Percentiles rank a stretch among this genome's conserved stretches.
Conservation (phyloP, 2,888 invertebrate genomes). For the Tribolium freemani region DNA sequence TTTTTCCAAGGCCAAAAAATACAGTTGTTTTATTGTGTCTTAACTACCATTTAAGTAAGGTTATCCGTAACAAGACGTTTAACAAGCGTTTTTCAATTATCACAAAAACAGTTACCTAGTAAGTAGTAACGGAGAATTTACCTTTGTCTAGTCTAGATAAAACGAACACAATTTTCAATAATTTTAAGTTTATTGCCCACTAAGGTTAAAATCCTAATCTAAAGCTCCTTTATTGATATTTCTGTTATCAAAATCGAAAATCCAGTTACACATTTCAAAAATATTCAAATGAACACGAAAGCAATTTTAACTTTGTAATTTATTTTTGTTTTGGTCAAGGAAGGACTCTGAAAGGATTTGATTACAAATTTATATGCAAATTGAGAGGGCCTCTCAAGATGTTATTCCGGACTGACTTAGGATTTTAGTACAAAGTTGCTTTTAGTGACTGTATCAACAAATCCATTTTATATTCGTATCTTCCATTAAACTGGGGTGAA, state of each 20-base stretch:
- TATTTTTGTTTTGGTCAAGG: background rate
- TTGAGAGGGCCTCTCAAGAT: background rate
- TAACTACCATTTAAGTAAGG: no score
- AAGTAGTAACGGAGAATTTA: background rate
- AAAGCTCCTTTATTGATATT: no score
- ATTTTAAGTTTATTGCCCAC: no score
- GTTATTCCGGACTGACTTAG: background rate
- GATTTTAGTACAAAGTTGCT: background rate
- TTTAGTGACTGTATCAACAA: background rate
- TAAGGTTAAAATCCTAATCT: no score
- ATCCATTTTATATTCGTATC: background rate
- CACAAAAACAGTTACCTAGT: background rate
- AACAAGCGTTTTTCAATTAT: background rate
- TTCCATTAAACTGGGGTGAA: background rate
- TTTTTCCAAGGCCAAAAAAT: no score
- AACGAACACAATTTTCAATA: no score
- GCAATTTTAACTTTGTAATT: background rate
- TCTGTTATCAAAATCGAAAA: no score
- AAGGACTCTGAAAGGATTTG: background rate
- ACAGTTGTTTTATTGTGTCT: background rate
- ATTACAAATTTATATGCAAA: background rate
- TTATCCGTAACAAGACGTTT: background rate
- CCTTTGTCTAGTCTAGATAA: background rate
- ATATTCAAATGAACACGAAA: background rate
- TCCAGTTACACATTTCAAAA: no score